Percentiles rank a stretch among this genome's conserved stretches.
These are phyloP conservation scores for Hermetia illucens DNA, from an alignment of 1,140 invertebrate genomes.

Conservation along the genomic window DNA sequence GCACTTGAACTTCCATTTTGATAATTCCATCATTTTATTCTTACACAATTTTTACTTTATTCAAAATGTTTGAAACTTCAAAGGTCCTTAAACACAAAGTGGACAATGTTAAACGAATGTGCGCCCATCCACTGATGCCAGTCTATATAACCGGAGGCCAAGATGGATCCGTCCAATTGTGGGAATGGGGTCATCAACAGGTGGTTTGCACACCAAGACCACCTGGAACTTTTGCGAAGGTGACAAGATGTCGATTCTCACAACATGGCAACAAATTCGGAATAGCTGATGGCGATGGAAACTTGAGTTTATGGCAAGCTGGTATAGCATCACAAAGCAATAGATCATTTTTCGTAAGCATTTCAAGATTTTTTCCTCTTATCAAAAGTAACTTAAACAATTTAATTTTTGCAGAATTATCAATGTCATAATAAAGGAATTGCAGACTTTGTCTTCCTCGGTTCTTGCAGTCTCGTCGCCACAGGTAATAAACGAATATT, in stretches of 20 bases:
- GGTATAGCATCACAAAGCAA: constrained; percentile 67
- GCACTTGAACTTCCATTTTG: constrained; percentile 2
- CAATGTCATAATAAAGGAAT: constrained; percentile 96
- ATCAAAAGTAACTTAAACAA: constrained; percentile 5
- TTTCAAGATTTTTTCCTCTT: constrained; percentile 2
- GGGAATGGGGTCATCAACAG: constrained; percentile 94
- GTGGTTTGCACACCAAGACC: constrained; percentile 78
- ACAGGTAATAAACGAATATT: constrained; percentile 40
- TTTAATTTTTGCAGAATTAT: constrained; percentile 57
- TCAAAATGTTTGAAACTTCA: no score
- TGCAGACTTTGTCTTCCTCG: constrained; percentile 94
- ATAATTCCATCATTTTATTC: not conserved
- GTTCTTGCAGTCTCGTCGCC: constrained; percentile 93
- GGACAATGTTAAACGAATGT: constrained; percentile 87
- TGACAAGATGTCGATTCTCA: constrained; percentile 87
- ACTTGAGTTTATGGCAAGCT: constrained; percentile 86
- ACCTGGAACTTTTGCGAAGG: constrained; percentile 78
- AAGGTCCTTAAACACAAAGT: constrained; percentile 77
- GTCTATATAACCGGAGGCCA: constrained; percentile 92
- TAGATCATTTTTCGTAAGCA: constrained; percentile 90
- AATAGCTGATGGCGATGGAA: constrained; percentile 82
- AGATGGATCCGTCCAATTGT: constrained; percentile 93
- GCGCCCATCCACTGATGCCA: constrained; percentile 85
- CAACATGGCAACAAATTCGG: constrained; percentile 98
- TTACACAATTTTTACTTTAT: no score